Conservation (phyloP, 2,113 vertebrate genomes). For the Procavia capensis region DNA sequence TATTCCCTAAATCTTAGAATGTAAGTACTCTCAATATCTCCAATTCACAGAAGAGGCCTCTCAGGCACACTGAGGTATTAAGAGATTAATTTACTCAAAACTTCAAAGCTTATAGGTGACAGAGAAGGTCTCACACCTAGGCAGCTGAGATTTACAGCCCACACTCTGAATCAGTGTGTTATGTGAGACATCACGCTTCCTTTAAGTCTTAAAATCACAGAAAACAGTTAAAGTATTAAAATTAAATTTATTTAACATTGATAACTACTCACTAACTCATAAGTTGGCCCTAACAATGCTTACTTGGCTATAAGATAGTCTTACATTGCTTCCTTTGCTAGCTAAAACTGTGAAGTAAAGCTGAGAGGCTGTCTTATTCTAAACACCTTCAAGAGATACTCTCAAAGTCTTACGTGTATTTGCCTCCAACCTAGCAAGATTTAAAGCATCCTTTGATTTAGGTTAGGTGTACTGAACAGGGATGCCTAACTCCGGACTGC, state of each 20-base stretch:
- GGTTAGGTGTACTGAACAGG: slow-evolving; percentile 38
- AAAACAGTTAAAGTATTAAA: slow-evolving; percentile 43
- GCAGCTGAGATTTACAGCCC: neutral
- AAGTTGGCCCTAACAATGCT: neutral
- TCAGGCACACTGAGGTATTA: neutral
- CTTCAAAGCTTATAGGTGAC: neutral
- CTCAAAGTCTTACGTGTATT: slow-evolving; percentile 52
- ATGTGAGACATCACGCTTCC: neutral
- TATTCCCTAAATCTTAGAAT: neutral
- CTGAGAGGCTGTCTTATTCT: slow-evolving; percentile 25
- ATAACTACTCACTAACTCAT: slow-evolving; percentile 18
- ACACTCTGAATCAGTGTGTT: neutral
- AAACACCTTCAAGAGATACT: slow-evolving; percentile 52
- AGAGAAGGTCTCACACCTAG: neutral
- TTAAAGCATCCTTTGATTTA: slow-evolving; percentile 62
- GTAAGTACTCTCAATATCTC: neutral
- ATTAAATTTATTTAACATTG: slow-evolving; percentile 54
- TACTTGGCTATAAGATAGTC: neutral
- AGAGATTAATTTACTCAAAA: neutral
- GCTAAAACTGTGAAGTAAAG: slow-evolving; percentile 48
- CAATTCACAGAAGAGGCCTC: neutral
- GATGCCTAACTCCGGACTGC: slow-evolving; percentile 54
- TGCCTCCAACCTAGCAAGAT: slow-evolving; percentile 48
- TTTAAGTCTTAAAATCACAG: slow-evolving; percentile 10
- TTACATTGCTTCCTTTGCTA: slow-evolving; percentile 8